Conservation (phyloP, 2,113 vertebrate species). For the Craseonycteris thonglongyai region DNA sequence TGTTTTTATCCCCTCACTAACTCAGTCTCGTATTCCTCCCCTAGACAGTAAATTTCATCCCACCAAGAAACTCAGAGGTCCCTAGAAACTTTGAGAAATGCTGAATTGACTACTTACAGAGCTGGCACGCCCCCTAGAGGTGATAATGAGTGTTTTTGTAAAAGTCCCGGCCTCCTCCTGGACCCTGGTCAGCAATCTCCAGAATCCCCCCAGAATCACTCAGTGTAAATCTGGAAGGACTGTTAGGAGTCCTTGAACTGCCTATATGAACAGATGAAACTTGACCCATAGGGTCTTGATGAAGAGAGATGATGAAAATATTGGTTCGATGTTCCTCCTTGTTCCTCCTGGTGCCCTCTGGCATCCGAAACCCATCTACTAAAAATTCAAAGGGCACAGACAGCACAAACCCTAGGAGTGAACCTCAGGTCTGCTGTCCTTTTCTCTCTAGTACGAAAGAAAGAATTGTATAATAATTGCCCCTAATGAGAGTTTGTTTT, state of each 20-base stretch:
- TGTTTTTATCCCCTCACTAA: background rate
- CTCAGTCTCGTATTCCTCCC: background rate
- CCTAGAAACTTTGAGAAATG: background rate
- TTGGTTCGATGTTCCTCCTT: too few species aligned
- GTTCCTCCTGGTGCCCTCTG: background rate
- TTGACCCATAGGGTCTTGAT: background rate
- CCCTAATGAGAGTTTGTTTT: background rate
- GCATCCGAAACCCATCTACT: background rate
- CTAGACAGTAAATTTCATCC: background rate
- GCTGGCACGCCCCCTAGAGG: constrained; percentile 45
- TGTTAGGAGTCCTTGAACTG: background rate
- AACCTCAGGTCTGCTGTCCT: background rate
- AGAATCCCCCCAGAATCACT: background rate
- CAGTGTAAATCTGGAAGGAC: background rate
- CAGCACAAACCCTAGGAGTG: background rate
- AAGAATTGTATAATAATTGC: background rate
- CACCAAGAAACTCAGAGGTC: background rate
- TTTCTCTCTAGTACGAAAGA: background rate
- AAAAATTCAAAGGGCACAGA: background rate
- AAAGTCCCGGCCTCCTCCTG: background rate
- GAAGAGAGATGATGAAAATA: background rate
- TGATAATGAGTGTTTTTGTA: background rate
- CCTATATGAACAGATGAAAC: background rate
- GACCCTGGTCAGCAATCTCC: background rate
- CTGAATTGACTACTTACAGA: background rate